phyloP scores from a whole-genome alignment of 2,888 invertebrate genomes.

The Gymnosoma rotundatum region DNA sequence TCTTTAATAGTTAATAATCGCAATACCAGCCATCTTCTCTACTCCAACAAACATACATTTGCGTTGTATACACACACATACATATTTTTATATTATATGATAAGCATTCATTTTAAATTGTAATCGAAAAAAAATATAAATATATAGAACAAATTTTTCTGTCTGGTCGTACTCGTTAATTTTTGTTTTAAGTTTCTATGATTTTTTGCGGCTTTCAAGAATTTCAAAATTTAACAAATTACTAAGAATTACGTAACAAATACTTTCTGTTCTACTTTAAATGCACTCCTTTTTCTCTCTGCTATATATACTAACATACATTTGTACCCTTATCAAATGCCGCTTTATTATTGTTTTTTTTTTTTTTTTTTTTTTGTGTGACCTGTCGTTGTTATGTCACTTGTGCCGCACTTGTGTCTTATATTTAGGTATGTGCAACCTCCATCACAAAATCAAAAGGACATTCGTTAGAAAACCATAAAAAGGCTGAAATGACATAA shows the following conservation, averaged over 20 bases:
- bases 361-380: slow-evolving; percentile 29
- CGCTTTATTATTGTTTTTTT: too few relatives aligned
- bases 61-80: too few relatives aligned
- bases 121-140: too few relatives aligned
- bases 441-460: slow-evolving; percentile 45
- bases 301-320: background rate
- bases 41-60: too few relatives aligned
- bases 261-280: background rate
- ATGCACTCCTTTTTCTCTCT: too few relatives aligned
- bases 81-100: too few relatives aligned
- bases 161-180: slow-evolving; percentile 2
- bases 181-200: slow-evolving; percentile 51
- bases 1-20: too few relatives aligned
- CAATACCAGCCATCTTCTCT: too few relatives aligned
- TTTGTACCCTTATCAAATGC: slow-evolving; percentile 43
- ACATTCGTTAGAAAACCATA: slow-evolving; percentile 15
- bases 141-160: too few relatives aligned
- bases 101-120: too few relatives aligned
- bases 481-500: slow-evolving; percentile 66
- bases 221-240: slow-evolving; percentile 67
- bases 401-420: slow-evolving; percentile 66
- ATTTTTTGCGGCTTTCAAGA: slow-evolving; percentile 63
- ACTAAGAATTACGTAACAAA: slow-evolving; percentile 65
- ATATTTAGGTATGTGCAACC: slow-evolving; percentile 62
- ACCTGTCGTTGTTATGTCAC: slow-evolving; percentile 58